Percentiles rank a stretch among this genome's conserved stretches.
These are phyloP conservation scores for Eupithecia tripunctaria DNA, from an alignment of 2,888 invertebrate genomes.

Conservation along the genomic window DNA sequence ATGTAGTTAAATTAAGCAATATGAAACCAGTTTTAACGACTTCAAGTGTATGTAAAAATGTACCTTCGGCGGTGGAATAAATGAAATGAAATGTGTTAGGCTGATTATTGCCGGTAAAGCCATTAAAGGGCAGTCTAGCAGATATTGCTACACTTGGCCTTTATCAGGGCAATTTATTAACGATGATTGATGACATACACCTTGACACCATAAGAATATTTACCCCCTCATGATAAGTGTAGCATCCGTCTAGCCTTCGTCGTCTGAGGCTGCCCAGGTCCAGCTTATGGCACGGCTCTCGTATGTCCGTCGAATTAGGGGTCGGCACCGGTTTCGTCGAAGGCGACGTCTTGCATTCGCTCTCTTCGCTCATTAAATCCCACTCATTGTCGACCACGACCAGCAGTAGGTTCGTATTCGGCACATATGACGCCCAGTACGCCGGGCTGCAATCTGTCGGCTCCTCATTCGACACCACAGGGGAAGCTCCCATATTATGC, in stretches of 20 bases:
- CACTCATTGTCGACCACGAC: slow-evolving; percentile 86
- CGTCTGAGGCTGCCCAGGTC: slow-evolving; percentile 87
- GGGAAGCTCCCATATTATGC: slow-evolving; percentile 61
- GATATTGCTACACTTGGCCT: not conserved
- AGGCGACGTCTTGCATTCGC: slow-evolving; percentile 80
- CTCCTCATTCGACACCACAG: slow-evolving; percentile 63
- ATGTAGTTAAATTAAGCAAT: no score
- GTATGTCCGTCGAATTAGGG: slow-evolving; percentile 66
- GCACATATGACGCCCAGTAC: slow-evolving; percentile 89
- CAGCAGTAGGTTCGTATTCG: slow-evolving; percentile 90
- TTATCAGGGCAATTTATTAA: not conserved
- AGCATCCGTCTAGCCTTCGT: slow-evolving; percentile 89
- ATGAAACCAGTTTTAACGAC: no score
- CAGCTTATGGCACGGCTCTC: slow-evolving; percentile 90
- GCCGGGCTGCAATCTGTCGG: slow-evolving; percentile 67
- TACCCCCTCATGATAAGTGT: slow-evolving; percentile 89
- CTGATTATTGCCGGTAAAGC: not conserved
- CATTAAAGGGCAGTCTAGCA: not conserved
- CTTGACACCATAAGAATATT: slow-evolving; percentile 7
- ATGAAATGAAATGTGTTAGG: no score
- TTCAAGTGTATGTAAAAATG: no score
- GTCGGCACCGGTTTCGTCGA: slow-evolving; percentile 83
- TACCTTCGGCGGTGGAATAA: no score
- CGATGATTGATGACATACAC: not conserved
- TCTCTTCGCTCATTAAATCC: slow-evolving; percentile 51